Conservation (phyloP, 2,113 vertebrate genomes). For the Malurus cyaneus region DNA sequence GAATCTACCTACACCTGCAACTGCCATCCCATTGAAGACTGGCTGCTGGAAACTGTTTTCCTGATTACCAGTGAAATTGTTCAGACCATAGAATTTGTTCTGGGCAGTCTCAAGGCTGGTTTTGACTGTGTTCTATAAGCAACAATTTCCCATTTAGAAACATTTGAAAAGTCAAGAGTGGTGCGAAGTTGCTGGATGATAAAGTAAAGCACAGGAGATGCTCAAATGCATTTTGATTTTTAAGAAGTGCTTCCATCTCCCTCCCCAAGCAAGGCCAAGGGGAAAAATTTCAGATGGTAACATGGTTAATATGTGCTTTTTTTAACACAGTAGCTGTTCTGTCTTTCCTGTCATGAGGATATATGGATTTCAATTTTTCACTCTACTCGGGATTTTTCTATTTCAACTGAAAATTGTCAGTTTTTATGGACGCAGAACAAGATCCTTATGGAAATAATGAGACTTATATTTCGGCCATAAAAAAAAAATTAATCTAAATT, state of each 20-base stretch:
- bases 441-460: not conserved
- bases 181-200: rapidly evolving
- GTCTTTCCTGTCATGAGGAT: not conserved
- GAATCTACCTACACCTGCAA: not conserved
- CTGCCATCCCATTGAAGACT: not conserved
- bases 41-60: not conserved
- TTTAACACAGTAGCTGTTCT: not conserved
- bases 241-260: not conserved
- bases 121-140: not conserved
- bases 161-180: not conserved
- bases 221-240: not conserved
- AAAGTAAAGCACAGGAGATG: not conserved
- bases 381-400: not conserved
- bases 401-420: not conserved
- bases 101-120: not conserved
- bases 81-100: not conserved
- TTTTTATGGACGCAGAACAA: not conserved
- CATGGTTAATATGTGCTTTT: not conserved
- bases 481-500: not conserved
- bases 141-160: not conserved
- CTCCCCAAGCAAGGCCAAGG: not conserved
- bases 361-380: not conserved
- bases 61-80: not conserved
- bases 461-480: not conserved
- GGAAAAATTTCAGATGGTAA: not conserved